Evolutionary conservation across 2,113 vertebrate species (phyloP).

Genomic region (Bos javanicus): DNA sequence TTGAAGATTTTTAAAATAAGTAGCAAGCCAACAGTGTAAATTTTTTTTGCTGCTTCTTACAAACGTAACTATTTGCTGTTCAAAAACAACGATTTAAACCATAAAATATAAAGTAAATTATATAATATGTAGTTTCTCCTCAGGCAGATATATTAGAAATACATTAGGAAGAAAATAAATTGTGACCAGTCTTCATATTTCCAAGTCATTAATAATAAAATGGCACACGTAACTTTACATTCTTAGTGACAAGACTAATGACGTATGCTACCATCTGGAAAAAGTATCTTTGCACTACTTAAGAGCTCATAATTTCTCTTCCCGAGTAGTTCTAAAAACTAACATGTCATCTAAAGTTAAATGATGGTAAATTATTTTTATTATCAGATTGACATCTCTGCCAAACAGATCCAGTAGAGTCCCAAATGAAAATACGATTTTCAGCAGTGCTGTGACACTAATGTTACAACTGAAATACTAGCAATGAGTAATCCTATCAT

Average conservation of each 20-base stretch:
- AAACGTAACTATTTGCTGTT: neutral
- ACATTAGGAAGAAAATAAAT: neutral
- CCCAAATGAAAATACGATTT: neutral
- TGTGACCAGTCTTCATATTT: neutral
- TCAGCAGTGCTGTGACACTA: neutral
- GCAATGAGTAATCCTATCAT: neutral
- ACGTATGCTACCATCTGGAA: neutral
- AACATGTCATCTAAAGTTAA: neutral
- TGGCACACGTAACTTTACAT: neutral
- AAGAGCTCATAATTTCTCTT: neutral
- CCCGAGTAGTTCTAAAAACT: neutral
- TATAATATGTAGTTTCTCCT: neutral
- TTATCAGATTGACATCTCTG: neutral
- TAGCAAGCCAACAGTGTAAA: neutral
- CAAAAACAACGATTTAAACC: neutral
- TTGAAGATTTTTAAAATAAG: neutral
- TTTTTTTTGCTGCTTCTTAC: neutral
- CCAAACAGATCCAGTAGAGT: neutral
- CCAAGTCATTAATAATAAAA: neutral
- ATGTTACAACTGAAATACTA: neutral
- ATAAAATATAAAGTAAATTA: neutral
- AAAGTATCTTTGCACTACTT: neutral
- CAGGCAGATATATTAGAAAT: neutral
- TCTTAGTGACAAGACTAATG: neutral
- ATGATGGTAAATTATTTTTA: neutral